phyloP scores from a whole-genome alignment of 2,113 vertebrate genomes.

The Corythornis cristatus region DNA sequence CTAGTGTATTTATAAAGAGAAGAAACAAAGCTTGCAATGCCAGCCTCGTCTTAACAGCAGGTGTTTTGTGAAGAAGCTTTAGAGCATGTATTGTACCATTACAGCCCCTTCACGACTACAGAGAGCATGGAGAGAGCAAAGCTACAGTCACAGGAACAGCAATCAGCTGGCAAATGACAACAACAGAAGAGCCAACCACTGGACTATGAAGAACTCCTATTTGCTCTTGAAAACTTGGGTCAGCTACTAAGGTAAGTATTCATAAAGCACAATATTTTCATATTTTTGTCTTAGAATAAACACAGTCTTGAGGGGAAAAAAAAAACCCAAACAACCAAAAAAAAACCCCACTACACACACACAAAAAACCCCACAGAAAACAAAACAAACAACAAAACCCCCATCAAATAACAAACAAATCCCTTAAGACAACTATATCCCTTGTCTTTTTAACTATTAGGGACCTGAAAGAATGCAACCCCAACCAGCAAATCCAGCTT shows the following conservation, averaged over 20 bases:
- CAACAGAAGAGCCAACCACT: background rate
- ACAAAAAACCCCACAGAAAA: no score
- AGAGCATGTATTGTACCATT: background rate
- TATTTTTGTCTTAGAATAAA: background rate
- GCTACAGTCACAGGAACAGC: background rate
- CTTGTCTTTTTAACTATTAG: background rate
- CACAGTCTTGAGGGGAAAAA: background rate
- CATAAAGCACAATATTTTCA: background rate
- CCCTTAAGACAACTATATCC: background rate
- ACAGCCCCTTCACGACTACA: background rate
- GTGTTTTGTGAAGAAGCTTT: background rate
- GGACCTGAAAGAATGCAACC: background rate
- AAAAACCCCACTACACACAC: no score
- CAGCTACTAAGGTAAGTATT: background rate
- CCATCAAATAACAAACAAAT: no score
- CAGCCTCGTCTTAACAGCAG: background rate
- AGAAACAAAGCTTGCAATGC: background rate
- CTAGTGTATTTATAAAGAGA: background rate
- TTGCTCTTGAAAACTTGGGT: background rate
- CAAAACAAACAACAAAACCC: no score
- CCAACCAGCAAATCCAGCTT: background rate
- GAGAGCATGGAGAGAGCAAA: accelerated
- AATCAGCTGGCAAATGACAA: background rate
- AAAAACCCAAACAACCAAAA: no score
- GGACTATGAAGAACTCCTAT: background rate